A percentile compares a stretch with the other conserved stretches of the same genome.
phyloP scores from a whole-genome alignment of 2,888 invertebrate genomes.

The Xiphydria camelus region DNA sequence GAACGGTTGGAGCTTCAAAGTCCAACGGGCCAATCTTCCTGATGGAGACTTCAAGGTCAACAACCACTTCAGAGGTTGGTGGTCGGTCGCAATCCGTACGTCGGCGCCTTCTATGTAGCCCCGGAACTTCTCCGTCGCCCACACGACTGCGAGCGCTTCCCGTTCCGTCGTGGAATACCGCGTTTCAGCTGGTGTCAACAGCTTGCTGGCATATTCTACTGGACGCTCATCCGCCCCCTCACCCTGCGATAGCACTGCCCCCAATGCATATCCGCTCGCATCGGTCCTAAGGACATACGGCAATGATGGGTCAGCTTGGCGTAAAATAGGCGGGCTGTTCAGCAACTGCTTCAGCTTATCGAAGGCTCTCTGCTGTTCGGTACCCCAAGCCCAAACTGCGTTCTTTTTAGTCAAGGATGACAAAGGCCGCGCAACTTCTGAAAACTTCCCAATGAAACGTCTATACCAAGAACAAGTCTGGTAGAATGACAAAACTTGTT shows the following conservation, averaged over 20 bases:
- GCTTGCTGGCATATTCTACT: constrained; percentile 36
- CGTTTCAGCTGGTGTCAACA: constrained; percentile 41
- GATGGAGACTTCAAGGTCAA: constrained; percentile 48
- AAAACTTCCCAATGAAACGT: too few relatives aligned
- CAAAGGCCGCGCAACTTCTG: too few relatives aligned
- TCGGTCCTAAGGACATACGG: constrained; percentile 35
- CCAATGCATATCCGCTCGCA: constrained; percentile 29
- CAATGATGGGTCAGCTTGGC: constrained; percentile 22
- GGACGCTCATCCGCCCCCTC: constrained; percentile 30
- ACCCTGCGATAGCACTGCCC: constrained; percentile 10
- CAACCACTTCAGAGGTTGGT: constrained; percentile 58
- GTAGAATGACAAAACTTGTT: too few relatives aligned
- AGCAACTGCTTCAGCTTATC: not conserved
- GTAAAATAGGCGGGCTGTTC: constrained; percentile 25
- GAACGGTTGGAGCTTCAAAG: not conserved
- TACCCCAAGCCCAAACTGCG: not conserved
- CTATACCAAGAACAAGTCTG: too few relatives aligned
- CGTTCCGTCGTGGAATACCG: too few relatives aligned
- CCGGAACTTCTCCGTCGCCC: constrained; percentile 34
- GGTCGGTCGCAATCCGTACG: too few relatives aligned
- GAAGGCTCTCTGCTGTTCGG: not conserved
- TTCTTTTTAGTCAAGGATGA: not conserved
- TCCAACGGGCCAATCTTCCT: too few relatives aligned
- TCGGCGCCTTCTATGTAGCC: too few relatives aligned
- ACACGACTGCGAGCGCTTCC: constrained; percentile 48